phyloP scores from a whole-genome alignment of 2,797 vertebrate species.

The Alectoris magna region DNA sequence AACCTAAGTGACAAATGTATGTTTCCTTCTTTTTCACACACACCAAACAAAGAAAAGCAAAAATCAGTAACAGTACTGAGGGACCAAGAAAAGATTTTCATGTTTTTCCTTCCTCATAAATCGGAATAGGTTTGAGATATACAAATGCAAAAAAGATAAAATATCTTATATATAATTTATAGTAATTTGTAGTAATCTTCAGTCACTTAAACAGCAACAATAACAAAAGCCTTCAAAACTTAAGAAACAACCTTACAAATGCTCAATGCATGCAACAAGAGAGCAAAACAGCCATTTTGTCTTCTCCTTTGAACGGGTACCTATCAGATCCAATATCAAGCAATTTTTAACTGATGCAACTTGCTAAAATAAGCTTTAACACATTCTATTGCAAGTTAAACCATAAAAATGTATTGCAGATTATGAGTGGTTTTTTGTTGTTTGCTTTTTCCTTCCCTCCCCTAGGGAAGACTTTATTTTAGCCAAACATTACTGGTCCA shows the following conservation, averaged over 20 bases:
- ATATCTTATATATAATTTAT: not conserved
- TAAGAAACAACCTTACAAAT: not conserved
- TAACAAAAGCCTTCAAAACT: not conserved
- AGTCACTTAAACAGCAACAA: not conserved
- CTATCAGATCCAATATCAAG: not conserved
- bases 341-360: not conserved
- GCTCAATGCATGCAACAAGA: not conserved
- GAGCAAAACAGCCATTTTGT: not conserved
- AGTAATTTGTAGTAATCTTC: not conserved
- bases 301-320: not conserved
- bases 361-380: not conserved
- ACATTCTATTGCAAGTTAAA: not conserved
- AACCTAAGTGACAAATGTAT: not conserved
- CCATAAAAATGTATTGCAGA: not conserved
- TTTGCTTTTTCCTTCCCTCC: too few relatives aligned
- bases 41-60: not conserved
- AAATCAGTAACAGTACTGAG: not conserved
- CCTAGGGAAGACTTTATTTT: not conserved
- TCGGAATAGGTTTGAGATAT: not conserved
- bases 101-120: not conserved
- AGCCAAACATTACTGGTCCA: not conserved
- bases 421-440: not conserved
- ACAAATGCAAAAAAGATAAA: not conserved
- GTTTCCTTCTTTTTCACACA: not conserved
- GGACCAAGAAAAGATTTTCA: not conserved